phyloP scores from a whole-genome alignment of 2,797 vertebrate species.

The Acanthurus leucopareius region DNA sequence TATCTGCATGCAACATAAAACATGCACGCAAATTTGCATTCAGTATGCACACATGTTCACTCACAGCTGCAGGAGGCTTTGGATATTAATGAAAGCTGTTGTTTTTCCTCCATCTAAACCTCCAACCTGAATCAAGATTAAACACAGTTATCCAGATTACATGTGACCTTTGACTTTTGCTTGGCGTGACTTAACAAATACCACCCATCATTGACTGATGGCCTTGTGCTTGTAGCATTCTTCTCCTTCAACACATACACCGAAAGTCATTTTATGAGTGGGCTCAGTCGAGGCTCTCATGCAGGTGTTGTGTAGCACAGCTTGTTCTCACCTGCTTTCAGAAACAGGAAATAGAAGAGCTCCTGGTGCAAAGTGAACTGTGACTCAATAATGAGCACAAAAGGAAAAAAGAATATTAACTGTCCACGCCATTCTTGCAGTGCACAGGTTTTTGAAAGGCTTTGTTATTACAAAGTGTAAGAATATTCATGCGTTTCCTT shows the following conservation, averaged over 20 bases:
- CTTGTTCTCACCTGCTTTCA: constrained; percentile 29
- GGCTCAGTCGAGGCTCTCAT: neutral
- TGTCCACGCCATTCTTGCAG: neutral
- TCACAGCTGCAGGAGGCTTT: neutral
- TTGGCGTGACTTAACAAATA: constrained; percentile 18
- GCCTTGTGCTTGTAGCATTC: neutral
- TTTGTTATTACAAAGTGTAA: constrained; percentile 22
- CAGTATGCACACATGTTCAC: neutral
- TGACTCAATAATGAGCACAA: constrained; percentile 25
- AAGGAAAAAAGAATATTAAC: constrained; percentile 6
- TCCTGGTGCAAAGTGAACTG: constrained; percentile 13
- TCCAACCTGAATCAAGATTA: constrained; percentile 23
- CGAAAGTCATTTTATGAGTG: neutral
- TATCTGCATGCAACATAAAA: neutral
- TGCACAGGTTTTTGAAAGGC: constrained; percentile 25
- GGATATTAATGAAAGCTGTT: neutral
- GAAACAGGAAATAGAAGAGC: constrained; percentile 10
- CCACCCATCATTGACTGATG: neutral
- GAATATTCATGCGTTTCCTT: constrained; percentile 19
- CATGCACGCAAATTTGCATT: neutral
- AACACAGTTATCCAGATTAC: constrained; percentile 33
- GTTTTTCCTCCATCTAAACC: neutral
- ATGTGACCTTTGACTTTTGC: constrained; percentile 17
- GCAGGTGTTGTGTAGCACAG: neutral
- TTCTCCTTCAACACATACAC: neutral